Evolutionary conservation across 2,113 vertebrate species (phyloP).

Genomic region (Colaptes auratus): DNA sequence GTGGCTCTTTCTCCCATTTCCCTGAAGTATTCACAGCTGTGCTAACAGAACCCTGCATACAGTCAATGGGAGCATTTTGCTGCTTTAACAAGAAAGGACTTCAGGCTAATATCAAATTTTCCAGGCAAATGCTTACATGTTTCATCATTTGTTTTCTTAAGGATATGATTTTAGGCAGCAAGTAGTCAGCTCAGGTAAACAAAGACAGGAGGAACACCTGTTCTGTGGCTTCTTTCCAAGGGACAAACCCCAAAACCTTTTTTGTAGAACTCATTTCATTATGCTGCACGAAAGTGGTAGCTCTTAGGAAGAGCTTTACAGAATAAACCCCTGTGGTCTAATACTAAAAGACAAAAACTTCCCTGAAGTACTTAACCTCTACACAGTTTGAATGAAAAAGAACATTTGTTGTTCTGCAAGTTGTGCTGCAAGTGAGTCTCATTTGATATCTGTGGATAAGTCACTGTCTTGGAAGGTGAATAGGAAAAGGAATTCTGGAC

Average conservation of each 20-base stretch:
- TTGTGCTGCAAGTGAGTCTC: not conserved
- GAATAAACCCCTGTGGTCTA: not conserved
- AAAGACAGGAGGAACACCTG: conserved; percentile 54
- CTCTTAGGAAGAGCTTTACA: not conserved
- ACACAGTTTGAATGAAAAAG: not conserved
- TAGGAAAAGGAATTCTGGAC: not conserved
- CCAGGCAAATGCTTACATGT: conserved; percentile 35
- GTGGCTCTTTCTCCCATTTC: conserved; percentile 47
- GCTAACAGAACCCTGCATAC: conserved; percentile 25
- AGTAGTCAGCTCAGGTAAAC: conserved; percentile 57
- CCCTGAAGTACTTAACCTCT: not conserved
- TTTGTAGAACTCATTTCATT: not conserved
- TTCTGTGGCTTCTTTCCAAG: not conserved
- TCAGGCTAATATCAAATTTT: conserved; percentile 56
- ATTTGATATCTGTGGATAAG: not conserved
- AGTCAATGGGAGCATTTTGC: conserved; percentile 52
- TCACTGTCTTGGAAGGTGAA: not conserved
- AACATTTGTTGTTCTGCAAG: accelerated
- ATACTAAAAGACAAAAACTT: not conserved
- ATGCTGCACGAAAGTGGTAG: not conserved
- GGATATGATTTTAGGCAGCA: not conserved
- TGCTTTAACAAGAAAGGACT: conserved; percentile 31
- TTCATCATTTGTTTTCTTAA: conserved; percentile 63
- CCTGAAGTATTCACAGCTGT: conserved; percentile 62
- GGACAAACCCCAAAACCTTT: not conserved